Evolutionary conservation across 1,140 invertebrate genomes (phyloP).

Genomic region (Aphaenogaster ashmeadi): DNA sequence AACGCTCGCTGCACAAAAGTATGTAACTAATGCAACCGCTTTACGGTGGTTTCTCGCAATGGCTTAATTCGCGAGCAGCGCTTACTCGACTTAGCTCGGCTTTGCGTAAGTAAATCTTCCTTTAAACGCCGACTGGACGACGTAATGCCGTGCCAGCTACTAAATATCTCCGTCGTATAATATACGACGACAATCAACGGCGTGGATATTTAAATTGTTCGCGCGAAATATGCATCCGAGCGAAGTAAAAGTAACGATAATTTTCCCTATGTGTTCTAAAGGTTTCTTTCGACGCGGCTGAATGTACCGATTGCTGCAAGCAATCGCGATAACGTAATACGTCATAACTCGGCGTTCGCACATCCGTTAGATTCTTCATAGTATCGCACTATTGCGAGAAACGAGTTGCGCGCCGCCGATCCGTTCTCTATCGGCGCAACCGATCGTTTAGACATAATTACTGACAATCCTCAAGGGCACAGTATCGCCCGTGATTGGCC

Average conservation of each 20-base stretch:
- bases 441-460: conserved; percentile 80
- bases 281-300: conserved; percentile 23
- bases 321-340: conserved; percentile 73
- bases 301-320: conserved; percentile 32
- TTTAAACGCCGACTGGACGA: conserved; percentile 28
- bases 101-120: conserved; percentile 56
- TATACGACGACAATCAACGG: conserved; percentile 44
- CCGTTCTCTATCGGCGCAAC: conserved; percentile 63
- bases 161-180: conserved; percentile 6
- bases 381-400: conserved; percentile 53
- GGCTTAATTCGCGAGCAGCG: conserved; percentile 42
- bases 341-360: conserved; percentile 45
- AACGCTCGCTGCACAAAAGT: conserved; percentile 36
- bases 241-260: conserved; percentile 67
- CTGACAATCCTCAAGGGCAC: conserved; percentile 73
- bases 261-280: conserved; percentile 65
- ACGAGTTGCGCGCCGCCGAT: conserved; percentile 40
- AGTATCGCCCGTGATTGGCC: conserved; percentile 73
- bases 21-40: conserved; percentile 49
- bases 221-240: conserved; percentile 53
- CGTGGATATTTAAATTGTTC: conserved; percentile 39
- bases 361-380: conserved; percentile 41
- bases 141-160: conserved; percentile 33
- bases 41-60: conserved; percentile 32
- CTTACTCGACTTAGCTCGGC: conserved; percentile 49